phyloP scores from a whole-genome alignment of 2,113 vertebrate species.

The Cephalopterus ornatus region DNA sequence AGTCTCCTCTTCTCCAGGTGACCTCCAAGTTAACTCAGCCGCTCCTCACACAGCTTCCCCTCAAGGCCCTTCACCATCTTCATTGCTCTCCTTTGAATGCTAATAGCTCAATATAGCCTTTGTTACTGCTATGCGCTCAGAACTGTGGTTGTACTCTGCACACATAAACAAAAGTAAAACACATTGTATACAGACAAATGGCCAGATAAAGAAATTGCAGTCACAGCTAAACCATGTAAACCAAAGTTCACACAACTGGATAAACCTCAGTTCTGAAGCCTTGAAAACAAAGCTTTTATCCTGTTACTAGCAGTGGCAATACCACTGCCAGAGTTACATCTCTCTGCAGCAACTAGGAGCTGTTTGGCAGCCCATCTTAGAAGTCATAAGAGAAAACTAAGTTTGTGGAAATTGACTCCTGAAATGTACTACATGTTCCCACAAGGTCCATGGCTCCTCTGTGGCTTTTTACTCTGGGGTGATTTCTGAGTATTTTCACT shows the following conservation, averaged over 20 bases:
- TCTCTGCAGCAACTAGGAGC: not conserved
- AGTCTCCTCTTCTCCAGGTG: not conserved
- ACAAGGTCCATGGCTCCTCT: not conserved
- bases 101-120: not conserved
- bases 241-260: not conserved
- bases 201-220: not conserved
- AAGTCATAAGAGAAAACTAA: not conserved
- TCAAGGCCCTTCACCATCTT: not conserved
- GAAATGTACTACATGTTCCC: not conserved
- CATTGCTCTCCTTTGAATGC: not conserved
- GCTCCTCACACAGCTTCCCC: not conserved
- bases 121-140: not conserved
- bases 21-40: not conserved
- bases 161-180: not conserved
- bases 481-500: not conserved
- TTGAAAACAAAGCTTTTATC: not conserved
- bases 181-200: not conserved
- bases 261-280: not conserved
- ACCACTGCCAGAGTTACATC: not conserved
- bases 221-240: not conserved
- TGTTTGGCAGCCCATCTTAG: not conserved
- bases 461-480: not conserved
- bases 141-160: not conserved
- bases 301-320: not conserved
- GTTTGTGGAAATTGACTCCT: not conserved